These are phyloP conservation scores for Megaceryle maxima DNA, from an alignment of 2,113 vertebrate species.

Conservation along the genomic window DNA sequence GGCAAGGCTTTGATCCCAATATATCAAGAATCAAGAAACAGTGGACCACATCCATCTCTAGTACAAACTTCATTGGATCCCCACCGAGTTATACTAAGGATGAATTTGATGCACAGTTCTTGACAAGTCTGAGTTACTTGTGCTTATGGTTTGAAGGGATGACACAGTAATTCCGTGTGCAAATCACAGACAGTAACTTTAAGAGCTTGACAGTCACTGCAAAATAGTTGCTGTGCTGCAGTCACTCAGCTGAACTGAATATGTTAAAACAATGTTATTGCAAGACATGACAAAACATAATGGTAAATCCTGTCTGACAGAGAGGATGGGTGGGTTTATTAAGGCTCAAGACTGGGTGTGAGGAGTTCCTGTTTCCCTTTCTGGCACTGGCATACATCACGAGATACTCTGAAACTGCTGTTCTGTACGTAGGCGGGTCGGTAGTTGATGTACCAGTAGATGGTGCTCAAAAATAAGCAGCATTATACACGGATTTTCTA, in stretches of 20 bases:
- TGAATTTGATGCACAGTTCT: not conserved
- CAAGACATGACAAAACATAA: not conserved
- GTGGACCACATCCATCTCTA: not conserved
- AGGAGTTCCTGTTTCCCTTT: not conserved
- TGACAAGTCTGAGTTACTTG: not conserved
- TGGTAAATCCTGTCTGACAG: not conserved
- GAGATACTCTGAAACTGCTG: not conserved
- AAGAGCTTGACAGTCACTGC: not conserved
- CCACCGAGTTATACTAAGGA: not conserved
- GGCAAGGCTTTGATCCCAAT: constrained; percentile 37
- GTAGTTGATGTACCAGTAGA: not conserved
- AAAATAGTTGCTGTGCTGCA: not conserved
- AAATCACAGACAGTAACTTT: not conserved
- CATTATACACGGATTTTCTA: not conserved
- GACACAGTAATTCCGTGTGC: not conserved
- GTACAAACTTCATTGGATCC: not conserved
- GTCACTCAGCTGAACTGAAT: not conserved
- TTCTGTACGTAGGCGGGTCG: rapidly evolving
- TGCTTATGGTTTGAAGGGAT: not conserved
- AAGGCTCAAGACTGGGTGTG: not conserved
- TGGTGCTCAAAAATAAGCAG: not conserved
- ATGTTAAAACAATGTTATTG: not conserved
- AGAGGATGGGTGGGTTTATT: not conserved
- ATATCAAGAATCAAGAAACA: not conserved
- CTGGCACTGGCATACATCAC: not conserved